These are phyloP conservation scores for Urosaurus nigricauda DNA, from an alignment of 2,797 vertebrate genomes.

Conservation along the genomic window DNA sequence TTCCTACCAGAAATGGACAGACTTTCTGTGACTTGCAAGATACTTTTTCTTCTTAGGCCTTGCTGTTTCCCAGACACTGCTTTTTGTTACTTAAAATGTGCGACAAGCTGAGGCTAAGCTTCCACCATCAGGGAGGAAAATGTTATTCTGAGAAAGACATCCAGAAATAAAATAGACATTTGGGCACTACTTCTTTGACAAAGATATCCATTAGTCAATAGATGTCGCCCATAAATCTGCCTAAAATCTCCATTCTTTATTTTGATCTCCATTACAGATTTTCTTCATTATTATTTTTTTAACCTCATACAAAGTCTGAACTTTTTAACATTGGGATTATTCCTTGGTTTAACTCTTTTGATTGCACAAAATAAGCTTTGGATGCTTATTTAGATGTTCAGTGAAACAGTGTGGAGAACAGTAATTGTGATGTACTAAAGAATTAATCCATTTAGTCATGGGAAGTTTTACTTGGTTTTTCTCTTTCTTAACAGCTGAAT, in stretches of 20 bases:
- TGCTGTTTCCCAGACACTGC: slow-evolving; percentile 17
- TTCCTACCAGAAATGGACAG: fast-evolving
- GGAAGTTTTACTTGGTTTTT: slow-evolving; percentile 78
- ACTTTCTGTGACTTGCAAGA: not conserved
- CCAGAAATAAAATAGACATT: slow-evolving; percentile 61
- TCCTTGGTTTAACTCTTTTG: slow-evolving; percentile 76
- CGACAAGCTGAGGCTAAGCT: slow-evolving; percentile 30
- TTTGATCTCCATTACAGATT: slow-evolving; percentile 62
- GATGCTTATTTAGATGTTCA: slow-evolving; percentile 84
- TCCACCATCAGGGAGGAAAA: slow-evolving; percentile 31
- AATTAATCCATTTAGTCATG: slow-evolving; percentile 89
- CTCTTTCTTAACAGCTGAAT: slow-evolving; percentile 70
- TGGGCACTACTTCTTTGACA: slow-evolving; percentile 67
- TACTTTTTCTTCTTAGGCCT: not conserved
- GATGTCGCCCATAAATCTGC: slow-evolving; percentile 70
- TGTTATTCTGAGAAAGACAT: slow-evolving; percentile 72
- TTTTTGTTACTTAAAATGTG: slow-evolving; percentile 33
- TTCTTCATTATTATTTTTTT: slow-evolving; percentile 57
- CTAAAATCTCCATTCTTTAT: slow-evolving; percentile 73
- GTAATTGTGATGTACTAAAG: slow-evolving; percentile 83
- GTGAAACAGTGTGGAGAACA: slow-evolving; percentile 76
- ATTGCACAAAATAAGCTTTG: slow-evolving; percentile 81
- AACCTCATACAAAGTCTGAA: slow-evolving; percentile 73
- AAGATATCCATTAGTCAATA: slow-evolving; percentile 73
- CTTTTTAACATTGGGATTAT: slow-evolving; percentile 76